These are phyloP conservation scores for Nemotelus nigrinus DNA, from an alignment of 2,888 invertebrate genomes.

Conservation along the genomic window DNA sequence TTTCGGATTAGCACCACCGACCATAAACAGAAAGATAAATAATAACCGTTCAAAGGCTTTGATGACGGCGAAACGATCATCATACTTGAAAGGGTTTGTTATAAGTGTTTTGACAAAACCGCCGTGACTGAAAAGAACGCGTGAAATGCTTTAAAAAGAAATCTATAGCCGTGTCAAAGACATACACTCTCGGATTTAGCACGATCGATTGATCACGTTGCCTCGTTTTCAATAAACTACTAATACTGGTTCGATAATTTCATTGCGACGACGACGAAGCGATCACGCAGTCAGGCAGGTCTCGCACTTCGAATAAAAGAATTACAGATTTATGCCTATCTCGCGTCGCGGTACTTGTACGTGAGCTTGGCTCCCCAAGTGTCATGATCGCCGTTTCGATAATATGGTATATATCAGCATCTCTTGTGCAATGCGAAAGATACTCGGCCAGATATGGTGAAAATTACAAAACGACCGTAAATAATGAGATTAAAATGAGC, in stretches of 20 bases:
- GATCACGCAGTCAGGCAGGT: neutral
- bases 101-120: neutral
- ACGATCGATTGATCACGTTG: constrained; percentile 15
- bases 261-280: neutral
- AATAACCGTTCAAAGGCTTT: neutral
- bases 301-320: constrained; percentile 1
- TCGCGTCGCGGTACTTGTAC: neutral
- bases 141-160: neutral
- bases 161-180: neutral
- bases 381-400: constrained; percentile 13
- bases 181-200: neutral
- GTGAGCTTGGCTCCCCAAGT: neutral
- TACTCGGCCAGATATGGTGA: too few species aligned
- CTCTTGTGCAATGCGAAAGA: too few species aligned
- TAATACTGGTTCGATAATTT: constrained; percentile 20
- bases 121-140: neutral
- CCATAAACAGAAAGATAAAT: constrained; percentile 23
- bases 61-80: neutral
- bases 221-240: constrained; percentile 35
- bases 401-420: neutral
- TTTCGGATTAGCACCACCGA: neutral
- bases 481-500: too few species aligned
- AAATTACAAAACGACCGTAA: too few species aligned
- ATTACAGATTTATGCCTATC: neutral
- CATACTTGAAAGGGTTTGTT: neutral